Evolutionary conservation across 2,888 invertebrate genomes (phyloP), one percentile per base, ranked within the genome.

Genomic region (Falcaria lacertinaria): DNA sequence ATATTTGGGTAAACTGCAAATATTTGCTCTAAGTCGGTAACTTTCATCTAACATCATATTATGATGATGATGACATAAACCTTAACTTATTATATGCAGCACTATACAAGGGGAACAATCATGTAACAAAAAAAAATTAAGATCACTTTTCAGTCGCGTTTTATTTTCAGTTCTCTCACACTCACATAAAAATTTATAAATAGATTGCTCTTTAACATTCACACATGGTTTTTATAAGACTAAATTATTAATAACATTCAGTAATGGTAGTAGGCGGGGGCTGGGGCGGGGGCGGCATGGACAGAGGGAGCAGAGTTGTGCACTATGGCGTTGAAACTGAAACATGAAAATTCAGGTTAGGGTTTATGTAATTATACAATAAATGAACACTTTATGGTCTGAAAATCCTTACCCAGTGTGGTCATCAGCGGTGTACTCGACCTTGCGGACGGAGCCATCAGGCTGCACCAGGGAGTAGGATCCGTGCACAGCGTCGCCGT

Each of bases 381-480:
- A n/a, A n/a, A n/a, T n/a, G n/a, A n/a, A n/a, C n/a, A n/a, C n/a
- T n/a, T 25, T 11, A 28, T 11, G 11, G 7, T 11, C 1, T 28
- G 11, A 15, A n/a, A 15, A 6, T 2, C 41, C 51, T 48, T 58
- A 61, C 64, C 83, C 61, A 8, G 47, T 39, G 45, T 61, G 63
- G 37, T 36, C 56, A 8, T 90, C 90, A 44, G 79, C 75, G 53
- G 70, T 65, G 67, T 79, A 91, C 55, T 89, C 88, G 32, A 91
- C 91, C 46, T 87, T 89, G 61, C 91, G 85, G 39, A 88, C 71
- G 57, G 90, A 67, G 46, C 77, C 89, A 14, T 89, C 90, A 40
- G 91, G 89, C 63, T 91, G 90, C 50, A 87, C 81, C 44, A 91
- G 75, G 22, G 87, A 85, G 73, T 92, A 92, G 64, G 89, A 88